A percentile compares a stretch with the other conserved stretches of the same genome.
phyloP scores from a whole-genome alignment of 2,888 invertebrate species.

The Drosophila tripunctata region DNA sequence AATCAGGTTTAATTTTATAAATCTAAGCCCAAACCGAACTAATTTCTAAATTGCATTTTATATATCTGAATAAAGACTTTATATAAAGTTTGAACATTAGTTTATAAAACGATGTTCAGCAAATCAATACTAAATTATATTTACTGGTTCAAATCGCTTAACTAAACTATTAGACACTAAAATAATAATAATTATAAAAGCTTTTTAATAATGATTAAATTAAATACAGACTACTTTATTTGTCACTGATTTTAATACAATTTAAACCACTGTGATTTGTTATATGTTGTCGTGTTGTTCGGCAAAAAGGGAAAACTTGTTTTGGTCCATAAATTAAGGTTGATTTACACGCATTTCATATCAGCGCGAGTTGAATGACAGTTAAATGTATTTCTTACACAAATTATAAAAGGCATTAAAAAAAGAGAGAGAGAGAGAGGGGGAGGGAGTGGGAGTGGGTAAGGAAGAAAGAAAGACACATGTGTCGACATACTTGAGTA shows the following conservation, averaged over 20 bases:
- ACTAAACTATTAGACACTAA: too few relatives aligned
- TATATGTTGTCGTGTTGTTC: background rate
- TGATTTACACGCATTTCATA: slow-evolving; percentile 43
- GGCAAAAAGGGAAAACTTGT: slow-evolving; percentile 47
- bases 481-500: background rate
- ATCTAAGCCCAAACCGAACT: too few relatives aligned
- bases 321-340: slow-evolving; percentile 46
- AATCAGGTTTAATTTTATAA: too few relatives aligned
- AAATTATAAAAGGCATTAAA: slow-evolving; percentile 37
- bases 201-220: background rate
- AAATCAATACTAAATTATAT: too few relatives aligned
- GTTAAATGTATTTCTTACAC: slow-evolving; percentile 36
- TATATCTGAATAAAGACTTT: too few relatives aligned
- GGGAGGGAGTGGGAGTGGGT: background rate
- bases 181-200: too few relatives aligned
- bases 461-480: background rate
- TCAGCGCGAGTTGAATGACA: slow-evolving; percentile 53
- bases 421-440: background rate
- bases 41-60: too few relatives aligned
- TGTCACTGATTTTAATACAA: background rate
- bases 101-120: too few relatives aligned
- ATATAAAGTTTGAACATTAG: too few relatives aligned
- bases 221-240: background rate
- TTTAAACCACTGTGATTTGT: slow-evolving; percentile 8
- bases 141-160: too few relatives aligned